phyloP scores from a whole-genome alignment of 2,797 vertebrate species.

The Myotis vivesi region DNA sequence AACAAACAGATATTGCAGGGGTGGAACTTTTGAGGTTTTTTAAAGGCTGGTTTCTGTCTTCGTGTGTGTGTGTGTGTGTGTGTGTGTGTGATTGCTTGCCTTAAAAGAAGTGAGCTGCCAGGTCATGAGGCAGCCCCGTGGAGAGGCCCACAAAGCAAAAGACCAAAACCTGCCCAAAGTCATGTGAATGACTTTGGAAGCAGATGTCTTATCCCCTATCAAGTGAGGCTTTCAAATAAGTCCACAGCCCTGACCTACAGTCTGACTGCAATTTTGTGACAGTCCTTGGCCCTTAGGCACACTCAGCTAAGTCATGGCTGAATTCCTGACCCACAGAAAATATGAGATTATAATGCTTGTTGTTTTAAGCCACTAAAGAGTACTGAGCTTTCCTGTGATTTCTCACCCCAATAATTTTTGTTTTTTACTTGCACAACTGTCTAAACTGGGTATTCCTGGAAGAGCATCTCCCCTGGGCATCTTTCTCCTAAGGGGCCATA shows the following conservation, averaged over 20 bases:
- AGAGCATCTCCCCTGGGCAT: neutral
- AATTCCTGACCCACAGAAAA: neutral
- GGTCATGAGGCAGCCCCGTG: neutral
- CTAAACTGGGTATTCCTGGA: neutral
- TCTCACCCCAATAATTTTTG: neutral
- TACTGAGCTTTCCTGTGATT: neutral
- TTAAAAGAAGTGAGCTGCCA: neutral
- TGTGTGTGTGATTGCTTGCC: neutral
- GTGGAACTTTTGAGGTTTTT: neutral
- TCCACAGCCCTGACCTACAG: fast-evolving
- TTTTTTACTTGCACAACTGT: neutral
- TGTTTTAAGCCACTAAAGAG: neutral
- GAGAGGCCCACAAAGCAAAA: neutral
- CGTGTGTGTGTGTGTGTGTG: neutral
- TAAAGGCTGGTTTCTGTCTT: neutral
- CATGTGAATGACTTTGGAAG: neutral
- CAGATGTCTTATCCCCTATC: neutral
- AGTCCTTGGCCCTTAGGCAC: neutral
- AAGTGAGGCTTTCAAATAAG: neutral
- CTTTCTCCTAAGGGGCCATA: neutral
- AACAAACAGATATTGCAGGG: neutral
- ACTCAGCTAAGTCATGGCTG: neutral
- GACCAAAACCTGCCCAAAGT: neutral
- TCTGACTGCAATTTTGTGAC: neutral
- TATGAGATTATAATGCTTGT: neutral